These are phyloP conservation scores for Lonchura striata DNA, from an alignment of 2,113 vertebrate genomes.

Conservation along the genomic window DNA sequence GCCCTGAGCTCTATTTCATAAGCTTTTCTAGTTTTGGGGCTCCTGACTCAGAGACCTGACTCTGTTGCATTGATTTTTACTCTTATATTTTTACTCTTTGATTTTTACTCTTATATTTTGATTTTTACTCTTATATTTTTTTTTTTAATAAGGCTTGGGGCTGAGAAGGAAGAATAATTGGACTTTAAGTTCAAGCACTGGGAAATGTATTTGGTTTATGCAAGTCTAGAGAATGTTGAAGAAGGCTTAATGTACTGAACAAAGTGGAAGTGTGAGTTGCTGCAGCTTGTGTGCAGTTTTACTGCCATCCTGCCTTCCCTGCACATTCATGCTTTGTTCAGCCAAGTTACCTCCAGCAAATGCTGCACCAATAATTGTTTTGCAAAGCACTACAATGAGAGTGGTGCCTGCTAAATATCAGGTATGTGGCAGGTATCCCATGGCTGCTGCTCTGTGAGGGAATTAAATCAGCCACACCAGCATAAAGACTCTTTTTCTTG, in stretches of 20 bases:
- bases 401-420: background rate
- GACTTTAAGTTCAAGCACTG: background rate
- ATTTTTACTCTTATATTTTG: background rate
- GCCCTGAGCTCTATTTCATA: background rate
- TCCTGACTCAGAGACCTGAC: background rate
- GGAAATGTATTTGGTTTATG: background rate
- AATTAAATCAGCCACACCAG: background rate
- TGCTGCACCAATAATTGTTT: background rate
- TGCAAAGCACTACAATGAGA: background rate
- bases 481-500: background rate
- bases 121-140: background rate
- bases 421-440: background rate
- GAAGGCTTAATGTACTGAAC: background rate
- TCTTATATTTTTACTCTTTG: background rate
- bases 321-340: background rate
- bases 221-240: background rate
- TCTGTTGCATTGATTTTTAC: background rate
- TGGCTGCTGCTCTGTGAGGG: background rate
- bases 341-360: background rate
- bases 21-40: background rate
- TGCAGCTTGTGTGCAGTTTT: background rate
- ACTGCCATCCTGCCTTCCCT: background rate
- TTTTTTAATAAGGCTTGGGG: background rate
- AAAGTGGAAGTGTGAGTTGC: background rate
- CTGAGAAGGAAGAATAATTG: background rate